A percentile compares a stretch with the other conserved stretches of the same genome.
These are phyloP conservation scores for Wasmannia auropunctata DNA, from an alignment of 1,140 invertebrate genomes.

Conservation along the genomic window DNA sequence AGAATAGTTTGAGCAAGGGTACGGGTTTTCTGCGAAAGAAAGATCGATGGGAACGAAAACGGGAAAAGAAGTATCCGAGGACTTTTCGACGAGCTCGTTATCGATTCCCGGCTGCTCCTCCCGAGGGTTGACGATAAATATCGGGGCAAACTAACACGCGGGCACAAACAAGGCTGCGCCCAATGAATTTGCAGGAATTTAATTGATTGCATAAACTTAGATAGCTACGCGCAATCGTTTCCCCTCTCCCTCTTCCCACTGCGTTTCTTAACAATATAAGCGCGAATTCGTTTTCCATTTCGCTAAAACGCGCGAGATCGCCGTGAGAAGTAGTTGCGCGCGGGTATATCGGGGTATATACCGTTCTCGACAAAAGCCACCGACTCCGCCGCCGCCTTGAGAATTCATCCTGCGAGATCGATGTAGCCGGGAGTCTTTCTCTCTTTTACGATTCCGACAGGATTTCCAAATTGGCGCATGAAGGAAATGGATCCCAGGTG, in stretches of 20 bases:
- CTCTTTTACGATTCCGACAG: conserved; percentile 30
- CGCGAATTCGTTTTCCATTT: not conserved
- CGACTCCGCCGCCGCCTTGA: not conserved
- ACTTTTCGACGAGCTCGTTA: conserved; percentile 59
- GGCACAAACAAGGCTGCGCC: not conserved
- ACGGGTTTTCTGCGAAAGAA: not conserved
- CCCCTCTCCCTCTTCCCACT: not conserved
- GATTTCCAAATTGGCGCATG: conserved; percentile 56
- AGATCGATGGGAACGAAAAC: conserved; percentile 39
- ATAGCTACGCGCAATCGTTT: conserved; percentile 67
- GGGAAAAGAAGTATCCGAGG: not conserved
- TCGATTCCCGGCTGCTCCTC: conserved; percentile 40
- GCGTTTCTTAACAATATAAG: not conserved
- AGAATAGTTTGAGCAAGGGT: not conserved
- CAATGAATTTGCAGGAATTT: conserved; percentile 64
- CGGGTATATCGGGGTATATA: not conserved
- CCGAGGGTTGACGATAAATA: conserved; percentile 32
- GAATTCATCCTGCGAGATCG: conserved; percentile 53
- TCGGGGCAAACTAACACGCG: not conserved
- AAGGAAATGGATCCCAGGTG: conserved; percentile 55
- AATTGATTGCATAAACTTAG: conserved; percentile 69
- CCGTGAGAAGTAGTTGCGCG: not conserved
- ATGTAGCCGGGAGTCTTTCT: conserved; percentile 33
- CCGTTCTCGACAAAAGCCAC: not conserved
- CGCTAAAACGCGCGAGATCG: not conserved